Percentiles rank a stretch among this genome's conserved stretches.
phyloP scores from a whole-genome alignment of 1,140 invertebrate species.

The Saxidomus purpurata region DNA sequence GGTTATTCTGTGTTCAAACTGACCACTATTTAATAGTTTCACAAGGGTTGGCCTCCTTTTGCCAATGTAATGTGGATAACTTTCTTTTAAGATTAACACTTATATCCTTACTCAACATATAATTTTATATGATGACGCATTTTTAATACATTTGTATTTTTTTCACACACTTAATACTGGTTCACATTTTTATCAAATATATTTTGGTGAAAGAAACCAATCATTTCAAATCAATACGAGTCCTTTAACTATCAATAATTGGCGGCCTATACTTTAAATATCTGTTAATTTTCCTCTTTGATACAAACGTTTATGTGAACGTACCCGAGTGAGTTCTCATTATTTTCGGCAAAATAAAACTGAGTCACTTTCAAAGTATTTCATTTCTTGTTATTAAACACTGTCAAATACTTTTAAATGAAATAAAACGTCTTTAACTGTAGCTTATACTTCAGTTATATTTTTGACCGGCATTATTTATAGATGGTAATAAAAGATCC shows the following conservation, averaged over 20 bases:
- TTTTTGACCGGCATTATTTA: no score
- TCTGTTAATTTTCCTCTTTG: neutral
- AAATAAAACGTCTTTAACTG: neutral
- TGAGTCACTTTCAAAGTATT: constrained; percentile 1
- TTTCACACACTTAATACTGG: neutral
- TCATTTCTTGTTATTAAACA: constrained; percentile 6
- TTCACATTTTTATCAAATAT: neutral
- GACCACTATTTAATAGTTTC: no score
- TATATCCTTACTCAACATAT: no score
- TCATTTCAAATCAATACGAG: constrained; percentile 3
- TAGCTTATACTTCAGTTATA: no score
- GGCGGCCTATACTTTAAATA: neutral
- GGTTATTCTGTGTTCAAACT: no score
- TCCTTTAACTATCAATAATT: neutral
- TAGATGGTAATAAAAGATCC: no score
- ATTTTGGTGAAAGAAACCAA: neutral
- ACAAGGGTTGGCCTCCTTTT: no score
- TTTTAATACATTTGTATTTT: no score
- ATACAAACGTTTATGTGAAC: neutral
- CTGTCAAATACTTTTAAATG: neutral
- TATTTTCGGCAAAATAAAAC: neutral
- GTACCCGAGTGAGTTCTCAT: neutral
- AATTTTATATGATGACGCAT: no score
- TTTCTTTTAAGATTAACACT: no score
- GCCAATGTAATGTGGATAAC: no score